A percentile compares a stretch with the other conserved stretches of the same genome.
Conservation (phyloP, 2,888 invertebrate species). For the Proisotoma minuta region DNA sequence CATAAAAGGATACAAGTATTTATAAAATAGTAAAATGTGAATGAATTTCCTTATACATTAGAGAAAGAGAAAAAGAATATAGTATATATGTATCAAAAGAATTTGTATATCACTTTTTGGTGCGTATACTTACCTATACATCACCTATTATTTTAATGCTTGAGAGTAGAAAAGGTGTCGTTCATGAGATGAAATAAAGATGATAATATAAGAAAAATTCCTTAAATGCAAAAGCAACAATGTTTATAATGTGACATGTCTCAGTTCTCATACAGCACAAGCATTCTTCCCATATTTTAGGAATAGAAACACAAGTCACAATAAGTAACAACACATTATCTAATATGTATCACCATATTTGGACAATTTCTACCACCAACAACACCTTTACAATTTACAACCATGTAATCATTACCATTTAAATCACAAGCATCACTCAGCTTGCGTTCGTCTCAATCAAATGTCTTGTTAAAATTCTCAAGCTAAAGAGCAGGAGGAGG, state of each 20-base stretch:
- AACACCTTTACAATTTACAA: not conserved
- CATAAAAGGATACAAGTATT: no score
- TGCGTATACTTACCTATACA: no score
- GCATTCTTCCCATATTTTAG: not conserved
- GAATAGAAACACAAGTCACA: not conserved
- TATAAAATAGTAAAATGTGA: no score
- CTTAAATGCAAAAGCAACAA: no score
- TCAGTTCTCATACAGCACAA: not conserved
- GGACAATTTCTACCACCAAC: not conserved
- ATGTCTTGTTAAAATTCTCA: no score
- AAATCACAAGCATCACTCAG: not conserved
- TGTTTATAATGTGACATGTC: not conserved
- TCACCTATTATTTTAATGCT: no score
- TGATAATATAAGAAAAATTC: no score
- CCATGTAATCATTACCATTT: not conserved
- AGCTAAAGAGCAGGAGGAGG: not conserved
- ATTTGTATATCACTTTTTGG: no score
- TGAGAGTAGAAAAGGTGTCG: not conserved
- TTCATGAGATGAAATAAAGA: no score
- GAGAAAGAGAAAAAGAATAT: no score
- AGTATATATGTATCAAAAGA: no score
- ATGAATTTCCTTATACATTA: no score
- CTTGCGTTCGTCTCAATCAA: not conserved
- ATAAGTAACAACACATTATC: not conserved
- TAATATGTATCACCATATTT: not conserved